Conservation (phyloP, 2,888 invertebrate species). For the Sesamia inferens region DNA sequence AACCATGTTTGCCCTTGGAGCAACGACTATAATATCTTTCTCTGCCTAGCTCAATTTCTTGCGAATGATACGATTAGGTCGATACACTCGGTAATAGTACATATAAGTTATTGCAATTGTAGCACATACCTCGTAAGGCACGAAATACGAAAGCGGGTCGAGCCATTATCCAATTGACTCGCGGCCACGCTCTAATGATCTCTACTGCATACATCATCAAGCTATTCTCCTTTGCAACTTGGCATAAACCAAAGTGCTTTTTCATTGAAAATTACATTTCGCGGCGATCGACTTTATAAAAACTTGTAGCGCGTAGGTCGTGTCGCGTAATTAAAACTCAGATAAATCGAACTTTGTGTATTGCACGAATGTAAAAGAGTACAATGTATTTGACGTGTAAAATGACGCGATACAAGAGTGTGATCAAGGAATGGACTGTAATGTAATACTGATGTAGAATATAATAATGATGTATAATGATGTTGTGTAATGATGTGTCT, state of each 20-base stretch:
- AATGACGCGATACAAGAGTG: too few species aligned
- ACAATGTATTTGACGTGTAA: too few species aligned
- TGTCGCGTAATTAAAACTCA: too few species aligned
- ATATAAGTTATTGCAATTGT: constrained; percentile 11
- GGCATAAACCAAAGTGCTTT: not conserved
- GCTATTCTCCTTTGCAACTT: not conserved
- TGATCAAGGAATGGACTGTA: too few species aligned
- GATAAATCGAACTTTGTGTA: too few species aligned
- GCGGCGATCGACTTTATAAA: not conserved
- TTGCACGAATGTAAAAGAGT: too few species aligned
- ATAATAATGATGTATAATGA: too few species aligned
- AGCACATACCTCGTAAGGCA: constrained; percentile 7
- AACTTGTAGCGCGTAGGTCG: too few species aligned
- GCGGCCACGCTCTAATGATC: constrained; percentile 39
- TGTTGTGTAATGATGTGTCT: too few species aligned
- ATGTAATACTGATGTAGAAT: too few species aligned
- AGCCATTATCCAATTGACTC: constrained; percentile 51
- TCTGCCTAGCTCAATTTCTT: not conserved
- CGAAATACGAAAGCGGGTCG: constrained; percentile 53
- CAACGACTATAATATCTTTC: not conserved
- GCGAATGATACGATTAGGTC: not conserved
- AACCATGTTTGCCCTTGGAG: not conserved
- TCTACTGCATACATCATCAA: constrained; percentile 15
- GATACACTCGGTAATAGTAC: not conserved
- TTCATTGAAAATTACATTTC: not conserved